Percentiles rank a stretch among this genome's conserved stretches.
Evolutionary conservation across 2,797 vertebrate genomes (phyloP).

Genomic region (Brachyrhaphis roseni): DNA sequence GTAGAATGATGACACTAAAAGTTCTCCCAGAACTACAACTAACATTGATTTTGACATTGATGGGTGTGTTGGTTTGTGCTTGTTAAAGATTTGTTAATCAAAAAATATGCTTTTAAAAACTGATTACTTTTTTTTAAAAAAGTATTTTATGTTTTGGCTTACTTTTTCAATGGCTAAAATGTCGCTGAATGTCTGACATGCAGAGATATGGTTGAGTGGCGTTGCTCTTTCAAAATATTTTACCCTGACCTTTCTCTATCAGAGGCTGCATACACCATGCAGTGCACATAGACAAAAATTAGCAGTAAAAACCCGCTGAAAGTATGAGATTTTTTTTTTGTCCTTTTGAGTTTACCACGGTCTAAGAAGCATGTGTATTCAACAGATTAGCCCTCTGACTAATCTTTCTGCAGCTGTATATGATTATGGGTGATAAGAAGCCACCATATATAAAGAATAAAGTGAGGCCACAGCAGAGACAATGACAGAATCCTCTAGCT

Average conservation of each 20-base stretch:
- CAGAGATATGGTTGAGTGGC: background rate
- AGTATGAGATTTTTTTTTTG: background rate
- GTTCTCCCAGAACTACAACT: no score
- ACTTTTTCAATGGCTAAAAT: background rate
- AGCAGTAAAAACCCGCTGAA: background rate
- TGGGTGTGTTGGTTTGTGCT: background rate
- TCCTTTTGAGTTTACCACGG: background rate
- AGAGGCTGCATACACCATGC: slow-evolving; percentile 1
- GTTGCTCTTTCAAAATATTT: slow-evolving; percentile 5
- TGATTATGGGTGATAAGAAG: background rate
- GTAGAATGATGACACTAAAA: no score
- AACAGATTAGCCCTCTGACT: slow-evolving; percentile 6
- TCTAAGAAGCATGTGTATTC: slow-evolving; percentile 13
- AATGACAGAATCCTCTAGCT: background rate
- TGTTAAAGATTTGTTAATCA: background rate
- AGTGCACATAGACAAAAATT: background rate
- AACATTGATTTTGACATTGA: background rate
- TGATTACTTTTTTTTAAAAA: background rate
- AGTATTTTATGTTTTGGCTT: background rate
- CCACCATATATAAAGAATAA: background rate
- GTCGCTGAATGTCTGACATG: background rate
- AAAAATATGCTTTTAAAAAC: background rate
- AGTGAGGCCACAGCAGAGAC: background rate
- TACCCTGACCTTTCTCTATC: slow-evolving; percentile 2
- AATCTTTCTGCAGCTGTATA: background rate